Base-by-base conservation (phyloP, 2,888 invertebrate species). In the Scaptodrosophila latifasciaeformis region DNA sequence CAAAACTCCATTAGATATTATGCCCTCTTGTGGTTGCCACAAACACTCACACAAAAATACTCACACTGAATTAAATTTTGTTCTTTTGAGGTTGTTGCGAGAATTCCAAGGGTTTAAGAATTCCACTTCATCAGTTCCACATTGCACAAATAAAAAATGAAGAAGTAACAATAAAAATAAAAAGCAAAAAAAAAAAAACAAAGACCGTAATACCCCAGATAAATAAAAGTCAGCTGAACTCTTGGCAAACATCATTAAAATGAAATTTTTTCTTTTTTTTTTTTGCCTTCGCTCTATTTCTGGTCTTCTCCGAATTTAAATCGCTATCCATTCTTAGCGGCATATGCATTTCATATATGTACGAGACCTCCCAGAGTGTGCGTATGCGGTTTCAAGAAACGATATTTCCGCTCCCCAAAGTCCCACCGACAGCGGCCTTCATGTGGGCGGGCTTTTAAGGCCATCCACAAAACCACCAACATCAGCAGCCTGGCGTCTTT, bases 211-310 rank as follows among this genome's bases (percentile, higher is more conserved):
- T 61, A n/a, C 60, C 61, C 61, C 13, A 12, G 55, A 44, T 55
- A 61, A 55, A 39, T 53, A 37, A 34, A 44, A 45, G 57, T 45
- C 49, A 39, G 49, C 45, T 13, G 15, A 10, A n/a, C n/a, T n/a
- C 15, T 21, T 1, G 9, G 37, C 56, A 61, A 61, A 51, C 60
- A 61, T 55, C 50, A 60, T 51, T 55, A 51, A 55, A 55, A 24
- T 43, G 12, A 17, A 51, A 59, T 37, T 37, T n/a, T 37, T 10
- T 7, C 17, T 18, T 37, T 18, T n/a, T 17, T 37, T 15, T 42
- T 30, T 18, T 31, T 29, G n/a, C 2, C 15, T 2, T n/a, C 17
- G 1, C 21, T n/a, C n/a, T n/a, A n/a, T n/a, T 35, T 13, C 34
- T 49, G 7, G 15, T 34, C 39, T 12, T 9, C 10, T 4, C 12